Evolutionary conservation across 2,113 vertebrate genomes (phyloP), one percentile per base, ranked within the genome.

Genomic region (Amphiprion percula): DNA sequence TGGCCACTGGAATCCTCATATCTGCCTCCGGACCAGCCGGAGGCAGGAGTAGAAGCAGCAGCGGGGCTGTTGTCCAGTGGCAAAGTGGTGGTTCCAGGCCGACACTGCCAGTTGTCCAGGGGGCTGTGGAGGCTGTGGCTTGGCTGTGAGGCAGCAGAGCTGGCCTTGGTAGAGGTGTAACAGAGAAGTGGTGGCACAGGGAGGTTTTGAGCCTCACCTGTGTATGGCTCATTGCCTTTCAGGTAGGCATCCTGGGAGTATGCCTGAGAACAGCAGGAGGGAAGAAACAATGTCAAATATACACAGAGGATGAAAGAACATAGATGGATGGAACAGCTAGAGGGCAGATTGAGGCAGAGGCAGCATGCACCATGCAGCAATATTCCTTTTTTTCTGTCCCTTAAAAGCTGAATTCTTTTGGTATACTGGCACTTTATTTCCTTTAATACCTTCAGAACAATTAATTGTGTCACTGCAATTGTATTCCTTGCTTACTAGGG

Each of bases 201-300:
- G 79, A 97, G 96, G 90, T 96, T 94, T 79, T 94, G 94, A 0
- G 96, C 96, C 68, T 94, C 95, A 1, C 96, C 96, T 0, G 92
- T 93, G 87, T 95, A 97, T 0, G 96, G 96, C 83, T 97, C 90
- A 68, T 97, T 96, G 80, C 96, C 96, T 91, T 94, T 96, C 88
- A 97, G 93, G 91, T 97, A 97, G 77, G 96, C 96, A 10, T 98
- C 97, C 90, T 98, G 96, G 53, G 97, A 98, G 81, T 96, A 98
- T 0, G 95, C 97, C 98, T 99, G 80, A 28, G 26, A 82, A 87
- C 23, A 59, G 58, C 23, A 54, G 17, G 46, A 61, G 52, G 77
- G 8, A 62, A 9, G 10, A 56, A 16, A 66, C 19, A 16, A 19
- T 44, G 52, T 82, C 3, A 88, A 66, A 75, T 19, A 59, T 37